Evolutionary conservation across 2,797 vertebrate species (phyloP).

Genomic region (Pangasius mekongensis): DNA sequence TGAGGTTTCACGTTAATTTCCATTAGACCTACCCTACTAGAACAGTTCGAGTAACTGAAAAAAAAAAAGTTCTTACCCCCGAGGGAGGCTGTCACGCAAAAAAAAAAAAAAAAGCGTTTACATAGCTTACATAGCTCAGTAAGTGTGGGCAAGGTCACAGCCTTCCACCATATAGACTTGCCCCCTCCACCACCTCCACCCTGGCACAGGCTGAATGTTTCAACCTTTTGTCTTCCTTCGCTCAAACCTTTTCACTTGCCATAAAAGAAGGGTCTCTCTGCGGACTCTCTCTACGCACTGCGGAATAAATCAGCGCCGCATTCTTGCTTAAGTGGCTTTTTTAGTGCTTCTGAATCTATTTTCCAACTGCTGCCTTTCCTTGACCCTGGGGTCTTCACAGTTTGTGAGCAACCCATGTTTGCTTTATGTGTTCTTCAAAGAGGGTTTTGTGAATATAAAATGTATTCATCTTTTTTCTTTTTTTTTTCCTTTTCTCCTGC

Average conservation of each 20-base stretch:
- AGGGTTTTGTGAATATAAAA: conserved; percentile 67
- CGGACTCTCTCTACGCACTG: conserved; percentile 70
- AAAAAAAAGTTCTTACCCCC: conserved; percentile 9
- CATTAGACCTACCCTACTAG: background rate
- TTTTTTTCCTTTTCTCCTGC: conserved; percentile 27
- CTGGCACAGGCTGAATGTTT: conserved; percentile 28
- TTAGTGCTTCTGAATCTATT: conserved; percentile 84
- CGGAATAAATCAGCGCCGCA: conserved; percentile 89
- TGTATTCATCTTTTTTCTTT: conserved; percentile 50
- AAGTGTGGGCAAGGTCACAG: conserved; percentile 51
- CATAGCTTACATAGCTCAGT: conserved; percentile 54
- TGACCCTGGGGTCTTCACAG: conserved; percentile 84
- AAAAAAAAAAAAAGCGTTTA: conserved; percentile 21
- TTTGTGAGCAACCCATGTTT: conserved; percentile 80
- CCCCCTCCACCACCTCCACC: conserved; percentile 44
- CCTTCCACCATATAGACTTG: conserved; percentile 34
- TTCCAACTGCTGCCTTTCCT: conserved; percentile 81
- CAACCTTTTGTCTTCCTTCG: conserved; percentile 53
- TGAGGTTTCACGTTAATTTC: background rate
- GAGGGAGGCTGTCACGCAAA: conserved; percentile 21
- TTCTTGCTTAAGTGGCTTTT: conserved; percentile 93
- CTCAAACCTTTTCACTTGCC: conserved; percentile 52
- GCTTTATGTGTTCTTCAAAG: conserved; percentile 68
- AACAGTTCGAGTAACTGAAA: background rate
- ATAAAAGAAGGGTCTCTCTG: conserved; percentile 61